Evolutionary conservation across 2,888 invertebrate species (phyloP).

Genomic region (Melieria omissa): DNA sequence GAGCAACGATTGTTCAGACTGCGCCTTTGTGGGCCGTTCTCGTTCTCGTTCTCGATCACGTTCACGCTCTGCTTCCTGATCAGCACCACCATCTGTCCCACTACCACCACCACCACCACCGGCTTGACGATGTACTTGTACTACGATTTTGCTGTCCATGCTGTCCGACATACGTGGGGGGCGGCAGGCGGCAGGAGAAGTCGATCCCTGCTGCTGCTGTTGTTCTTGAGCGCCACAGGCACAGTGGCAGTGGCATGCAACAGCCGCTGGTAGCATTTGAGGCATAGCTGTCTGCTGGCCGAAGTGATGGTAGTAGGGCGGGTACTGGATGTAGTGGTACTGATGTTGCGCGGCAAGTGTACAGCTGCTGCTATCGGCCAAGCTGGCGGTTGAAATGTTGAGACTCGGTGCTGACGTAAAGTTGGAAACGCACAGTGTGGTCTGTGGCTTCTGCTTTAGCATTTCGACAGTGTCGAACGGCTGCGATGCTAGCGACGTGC

Average conservation of each 20-base stretch:
- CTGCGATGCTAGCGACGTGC: background rate
- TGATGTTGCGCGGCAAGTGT: constrained; percentile 58
- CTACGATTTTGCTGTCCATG: constrained; percentile 57
- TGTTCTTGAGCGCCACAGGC: constrained; percentile 31
- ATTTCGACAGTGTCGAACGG: constrained; percentile 5
- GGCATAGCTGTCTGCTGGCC: constrained; percentile 24
- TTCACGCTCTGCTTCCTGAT: constrained; percentile 2
- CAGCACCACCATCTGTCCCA: constrained; percentile 24
- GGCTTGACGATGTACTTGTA: constrained; percentile 57
- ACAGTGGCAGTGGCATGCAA: constrained; percentile 31
- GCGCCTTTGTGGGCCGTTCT: constrained; percentile 40
- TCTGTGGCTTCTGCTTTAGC: constrained; percentile 7
- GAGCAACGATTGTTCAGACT: constrained; percentile 58
- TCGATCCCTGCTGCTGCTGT: constrained; percentile 14
- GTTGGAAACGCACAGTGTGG: constrained; percentile 19
- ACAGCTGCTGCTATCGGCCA: constrained; percentile 67
- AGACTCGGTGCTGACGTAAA: constrained; percentile 42
- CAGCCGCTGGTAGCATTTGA: constrained; percentile 35
- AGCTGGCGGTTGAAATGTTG: constrained; percentile 70
- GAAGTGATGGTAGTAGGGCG: constrained; percentile 36
- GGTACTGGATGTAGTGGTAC: constrained; percentile 66
- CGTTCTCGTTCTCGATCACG: background rate
- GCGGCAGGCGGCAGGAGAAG: constrained; percentile 2
- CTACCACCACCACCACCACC: constrained; percentile 42
- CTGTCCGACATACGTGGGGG: constrained; percentile 45